phyloP scores from a whole-genome alignment of 2,797 vertebrate genomes.

The Microcaecilia unicolor region DNA sequence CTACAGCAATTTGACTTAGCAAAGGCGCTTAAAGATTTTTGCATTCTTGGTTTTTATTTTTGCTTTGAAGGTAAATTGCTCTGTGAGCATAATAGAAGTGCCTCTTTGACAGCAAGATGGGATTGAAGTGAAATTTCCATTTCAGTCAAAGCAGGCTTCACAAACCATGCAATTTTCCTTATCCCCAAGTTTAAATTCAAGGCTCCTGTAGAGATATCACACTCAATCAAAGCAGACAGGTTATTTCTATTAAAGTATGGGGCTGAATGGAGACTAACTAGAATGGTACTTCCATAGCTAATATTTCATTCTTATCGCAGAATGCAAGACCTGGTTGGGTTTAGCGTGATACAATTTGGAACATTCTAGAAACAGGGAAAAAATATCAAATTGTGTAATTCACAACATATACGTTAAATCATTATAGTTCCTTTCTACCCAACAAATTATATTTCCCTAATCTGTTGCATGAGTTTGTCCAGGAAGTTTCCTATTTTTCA shows the following conservation, averaged over 20 bases:
- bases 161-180: slow-evolving; percentile 43
- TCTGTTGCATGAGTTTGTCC: no score
- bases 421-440: slow-evolving; percentile 1
- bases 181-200: slow-evolving; percentile 48
- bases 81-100: slow-evolving; percentile 36
- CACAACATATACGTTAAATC: slow-evolving; percentile 28
- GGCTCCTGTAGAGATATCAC: slow-evolving; percentile 42
- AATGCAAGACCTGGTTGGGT: slow-evolving; percentile 21
- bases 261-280: slow-evolving; percentile 51
- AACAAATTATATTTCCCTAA: slow-evolving; percentile 7
- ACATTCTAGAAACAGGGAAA: slow-evolving; percentile 28
- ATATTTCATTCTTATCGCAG: slow-evolving; percentile 39
- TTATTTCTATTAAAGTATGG: slow-evolving; percentile 58
- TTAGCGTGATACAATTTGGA: slow-evolving; percentile 30
- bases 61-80: slow-evolving; percentile 36
- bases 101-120: slow-evolving; percentile 44
- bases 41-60: slow-evolving; percentile 23
- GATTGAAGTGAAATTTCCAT: slow-evolving; percentile 43
- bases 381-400: slow-evolving; percentile 28
- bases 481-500: no score
- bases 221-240: slow-evolving; percentile 51
- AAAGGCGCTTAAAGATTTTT: slow-evolving; percentile 8
- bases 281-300: slow-evolving; percentile 37
- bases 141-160: slow-evolving; percentile 41
- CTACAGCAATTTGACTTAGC: slow-evolving; percentile 6